Base-by-base conservation (phyloP, 2,888 invertebrate genomes). In the Dastarcus helophoroides region DNA sequence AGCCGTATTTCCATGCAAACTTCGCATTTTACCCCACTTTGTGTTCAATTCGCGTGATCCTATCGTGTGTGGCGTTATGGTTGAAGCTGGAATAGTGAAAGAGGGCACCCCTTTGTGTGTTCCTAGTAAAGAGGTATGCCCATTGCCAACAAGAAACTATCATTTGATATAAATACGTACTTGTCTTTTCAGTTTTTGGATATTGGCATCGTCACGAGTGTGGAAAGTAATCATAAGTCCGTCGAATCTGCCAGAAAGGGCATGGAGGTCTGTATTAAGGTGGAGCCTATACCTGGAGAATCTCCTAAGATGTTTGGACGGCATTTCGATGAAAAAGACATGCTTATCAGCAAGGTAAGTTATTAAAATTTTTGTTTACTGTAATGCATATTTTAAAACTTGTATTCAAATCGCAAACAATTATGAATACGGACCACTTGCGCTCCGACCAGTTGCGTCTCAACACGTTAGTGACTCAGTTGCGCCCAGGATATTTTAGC, bases 41-140 rank as follows among this genome's bases (percentile, higher is more conserved):
- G 77, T 99, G 54, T 99, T 98, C 74, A 99, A 98, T 66, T 88
- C 91, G 5, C 76, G 98, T 36, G 95, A 98, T 67, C 98, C 98
- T 5, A 99, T 99, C 59, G 90, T 99, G 12, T 74, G 85, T 51
- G 98, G 98, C 23, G 89, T 99, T 2, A 83, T 83, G 65, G 76
- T 99, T 1, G 97, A 98, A 57, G 90, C 85, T 13, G 98, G 98
- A 22, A 76, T 94, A 35, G 70, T 98, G 24, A 93, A 86, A 62
- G 86, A 90, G 50, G 98, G 98, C 33, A 97, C 97, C 1, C 97
- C 97, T 0, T 74, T 99, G 30, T 97, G 97, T 67, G 97, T 98
- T 30, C 95, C 95, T 34, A 83, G 78, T 56, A 84, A 90, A 75
- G 94, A 94, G 62, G 91, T 89, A 57, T n/a, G n/a, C n/a, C n/a